Base-by-base conservation (phyloP, 2,888 invertebrate species). In the Nebria brevicollis region DNA sequence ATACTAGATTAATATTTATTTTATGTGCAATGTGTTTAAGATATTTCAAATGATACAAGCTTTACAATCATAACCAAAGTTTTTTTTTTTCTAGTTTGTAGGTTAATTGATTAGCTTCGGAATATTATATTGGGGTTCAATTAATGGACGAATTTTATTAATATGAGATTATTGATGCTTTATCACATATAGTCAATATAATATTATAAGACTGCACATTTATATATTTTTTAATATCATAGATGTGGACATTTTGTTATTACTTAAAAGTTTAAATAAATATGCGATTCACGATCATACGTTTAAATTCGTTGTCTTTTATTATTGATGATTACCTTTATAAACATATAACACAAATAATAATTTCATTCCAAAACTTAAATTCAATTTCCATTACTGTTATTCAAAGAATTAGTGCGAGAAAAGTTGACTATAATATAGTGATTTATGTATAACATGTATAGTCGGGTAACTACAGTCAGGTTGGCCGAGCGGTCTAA, bases 401-500 rank as follows among this genome's bases (percentile, higher is more conserved):
- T 20, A 20, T 20, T 20, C 20, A 1, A 1, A 20, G 20, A 20
- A 20, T 20, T 20, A 20, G 1, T 70, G 25, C 41, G 20, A 72
- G 73, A 77, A 72, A 34, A 41, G 8, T 4, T n/a, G 5, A 15
- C 2, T n/a, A 34, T 41, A 41, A 41, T 26, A 41, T n/a, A 73
- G 4, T 11, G 34, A 42, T 73, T 73, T 0, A 0, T 13, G 42
- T 4, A 1, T 7, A 70, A 5, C 2, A 4, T 75, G 83, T 43
- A 20, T 20, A 64, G 11, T 54, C 11, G 68, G 10, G 41, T 15
- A 13, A 42, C 1, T 66, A 42, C 66, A 85, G 92, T 91, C 92
- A 92, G 91, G 92, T 92, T 92, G 92, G 92, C 92, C 92, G 92
- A 92, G 92, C 91, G 92, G 92, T 92, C 91, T 92, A 92, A 92